Base-by-base conservation (phyloP, 1,140 invertebrate genomes). In the Palaemon carinicauda region DNA sequence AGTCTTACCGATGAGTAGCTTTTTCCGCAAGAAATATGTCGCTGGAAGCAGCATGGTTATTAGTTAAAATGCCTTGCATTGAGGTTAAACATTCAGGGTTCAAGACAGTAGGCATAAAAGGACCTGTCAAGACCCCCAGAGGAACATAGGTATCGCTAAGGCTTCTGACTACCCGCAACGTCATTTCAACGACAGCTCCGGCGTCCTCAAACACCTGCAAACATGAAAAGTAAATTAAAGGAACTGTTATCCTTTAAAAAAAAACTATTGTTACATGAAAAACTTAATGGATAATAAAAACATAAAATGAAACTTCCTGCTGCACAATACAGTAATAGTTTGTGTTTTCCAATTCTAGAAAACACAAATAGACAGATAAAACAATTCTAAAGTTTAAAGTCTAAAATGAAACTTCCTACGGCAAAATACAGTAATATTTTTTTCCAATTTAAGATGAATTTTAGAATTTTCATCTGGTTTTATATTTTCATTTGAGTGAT, bases 21-120 rank as follows among this genome's bases (percentile, higher is more conserved):
- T 79, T 78, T 41, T 88, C 87, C 19, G 87, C 87, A 29, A 88
- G 80, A 53, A 56, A 88, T 56, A 88, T 75, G 73, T 88, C 87
- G 31, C 56, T 82, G 54, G 33, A 65, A 7, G 56, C 41, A 31
- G 50, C 41, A 21, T 82, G 56, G 50, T 56, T 77, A 24, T 31
- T 29, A 5, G 79, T 88, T 80, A 78, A 60, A 51, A 88, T 88
- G 29, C 87, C 87, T n/a, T 82, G 80, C 14, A 52, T 41, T 24
- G 27, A 29, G 54, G 41, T 65, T 24, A 88, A 56, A 19, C 54
- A 54, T 29, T 10, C 10, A 7, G 80, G 87, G 69, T 88, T 60
- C 51, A 88, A 80, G 15, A 88, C 14, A 15, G 51, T 78, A 33
- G 87, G 87, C 54, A 88, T 73, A 53, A 88, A 88, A 41, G 80